A percentile compares a stretch with the other conserved stretches of the same genome.
Conservation (phyloP, 2,888 invertebrate genomes). For the Acanthosepion lycidas region DNA sequence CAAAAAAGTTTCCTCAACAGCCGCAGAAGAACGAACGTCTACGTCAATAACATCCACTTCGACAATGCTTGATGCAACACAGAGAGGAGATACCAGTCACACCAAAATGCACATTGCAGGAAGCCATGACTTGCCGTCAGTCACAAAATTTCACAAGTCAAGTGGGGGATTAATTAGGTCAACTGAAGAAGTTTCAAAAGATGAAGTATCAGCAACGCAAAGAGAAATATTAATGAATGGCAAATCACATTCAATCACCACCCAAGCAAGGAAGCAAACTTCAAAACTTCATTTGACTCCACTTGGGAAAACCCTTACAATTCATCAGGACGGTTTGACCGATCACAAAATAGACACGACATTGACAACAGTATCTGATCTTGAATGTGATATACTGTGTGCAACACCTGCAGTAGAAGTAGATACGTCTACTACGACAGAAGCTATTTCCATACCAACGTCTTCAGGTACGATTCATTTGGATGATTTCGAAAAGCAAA, state of each 20-base stretch:
- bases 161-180: no score
- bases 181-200: neutral
- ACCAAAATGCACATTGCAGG: no score
- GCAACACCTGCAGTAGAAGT: no score
- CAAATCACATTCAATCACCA: neutral
- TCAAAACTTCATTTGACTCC: neutral
- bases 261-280: neutral
- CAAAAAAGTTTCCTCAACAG: neutral
- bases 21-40: neutral
- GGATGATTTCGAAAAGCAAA: no score
- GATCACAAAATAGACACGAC: neutral
- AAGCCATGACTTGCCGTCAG: no score
- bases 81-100: no score
- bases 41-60: neutral
- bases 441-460: no score
- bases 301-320: neutral
- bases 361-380: neutral
- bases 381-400: neutral
- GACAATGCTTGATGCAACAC: neutral
- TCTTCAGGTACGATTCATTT: no score
- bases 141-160: no score
- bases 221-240: neutral
- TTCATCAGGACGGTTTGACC: neutral
- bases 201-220: neutral
- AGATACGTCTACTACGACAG: no score